Percentiles rank a stretch among this genome's conserved stretches.
Conservation (phyloP, 35 echinoderm and acorn worm genomes). For the Heliocidaris erythrogramma region DNA sequence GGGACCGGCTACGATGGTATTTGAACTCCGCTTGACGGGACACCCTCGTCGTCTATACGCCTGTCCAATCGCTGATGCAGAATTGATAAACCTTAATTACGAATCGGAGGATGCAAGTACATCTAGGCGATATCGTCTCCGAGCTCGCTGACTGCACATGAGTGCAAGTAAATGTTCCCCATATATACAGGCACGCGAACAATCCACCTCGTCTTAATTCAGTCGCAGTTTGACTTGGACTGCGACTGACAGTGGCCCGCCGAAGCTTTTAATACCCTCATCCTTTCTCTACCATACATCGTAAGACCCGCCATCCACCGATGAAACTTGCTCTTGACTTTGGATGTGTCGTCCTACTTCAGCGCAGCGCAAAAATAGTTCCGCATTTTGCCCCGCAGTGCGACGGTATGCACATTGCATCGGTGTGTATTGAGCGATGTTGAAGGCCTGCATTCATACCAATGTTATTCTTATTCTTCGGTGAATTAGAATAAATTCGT, state of each 20-base stretch:
- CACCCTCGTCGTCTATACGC: neutral
- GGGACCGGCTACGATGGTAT: neutral
- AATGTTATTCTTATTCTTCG: neutral
- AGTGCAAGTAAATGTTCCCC: neutral
- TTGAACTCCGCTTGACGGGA: neutral
- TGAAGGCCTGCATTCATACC: neutral
- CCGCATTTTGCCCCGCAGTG: neutral
- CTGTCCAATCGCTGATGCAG: neutral
- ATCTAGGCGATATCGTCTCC: neutral
- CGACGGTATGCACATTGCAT: neutral
- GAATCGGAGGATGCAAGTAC: neutral
- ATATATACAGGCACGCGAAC: neutral
- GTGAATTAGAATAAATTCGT: neutral
- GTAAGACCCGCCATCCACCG: neutral
- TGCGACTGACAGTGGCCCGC: neutral
- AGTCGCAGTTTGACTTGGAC: neutral
- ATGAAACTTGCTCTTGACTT: neutral
- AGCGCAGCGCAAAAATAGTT: neutral
- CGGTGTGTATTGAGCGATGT: neutral
- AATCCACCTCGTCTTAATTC: neutral
- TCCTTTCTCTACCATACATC: neutral
- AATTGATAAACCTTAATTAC: constrained; percentile 19
- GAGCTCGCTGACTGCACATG: neutral
- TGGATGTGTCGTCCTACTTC: neutral
- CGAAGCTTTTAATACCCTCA: neutral